Conservation (phyloP, 2,113 vertebrate species). For the Merops nubicus region DNA sequence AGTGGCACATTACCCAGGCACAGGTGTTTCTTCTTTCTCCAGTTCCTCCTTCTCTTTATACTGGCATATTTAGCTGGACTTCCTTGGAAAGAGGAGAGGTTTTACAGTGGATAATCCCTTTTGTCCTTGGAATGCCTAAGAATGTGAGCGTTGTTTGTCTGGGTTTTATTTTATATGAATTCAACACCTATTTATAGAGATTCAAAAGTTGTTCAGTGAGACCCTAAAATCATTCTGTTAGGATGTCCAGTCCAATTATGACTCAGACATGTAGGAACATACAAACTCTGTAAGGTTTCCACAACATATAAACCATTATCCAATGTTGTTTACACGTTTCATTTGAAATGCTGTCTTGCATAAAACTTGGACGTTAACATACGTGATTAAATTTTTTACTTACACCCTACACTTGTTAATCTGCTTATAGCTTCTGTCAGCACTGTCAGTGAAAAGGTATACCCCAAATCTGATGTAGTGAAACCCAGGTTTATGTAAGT, state of each 20-base stretch:
- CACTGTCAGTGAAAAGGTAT: neutral
- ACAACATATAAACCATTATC: neutral
- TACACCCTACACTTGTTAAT: neutral
- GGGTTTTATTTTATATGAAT: neutral
- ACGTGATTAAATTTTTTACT: neutral
- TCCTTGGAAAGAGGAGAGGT: neutral
- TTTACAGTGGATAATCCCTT: conserved; percentile 8
- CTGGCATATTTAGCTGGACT: neutral
- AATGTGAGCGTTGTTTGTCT: neutral
- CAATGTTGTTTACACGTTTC: neutral
- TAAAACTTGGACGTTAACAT: neutral
- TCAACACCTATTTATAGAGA: neutral
- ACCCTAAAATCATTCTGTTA: neutral
- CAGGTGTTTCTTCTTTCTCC: neutral
- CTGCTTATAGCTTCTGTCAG: neutral
- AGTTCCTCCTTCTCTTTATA: neutral
- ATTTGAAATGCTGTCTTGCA: neutral
- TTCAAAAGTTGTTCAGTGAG: neutral
- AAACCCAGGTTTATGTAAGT: neutral
- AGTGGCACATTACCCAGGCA: neutral
- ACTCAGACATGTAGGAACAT: neutral
- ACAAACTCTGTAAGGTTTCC: neutral
- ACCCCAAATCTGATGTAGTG: neutral
- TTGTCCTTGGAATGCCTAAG: neutral
- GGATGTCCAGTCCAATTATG: neutral